Evolutionary conservation across 1,140 invertebrate species (phyloP).

Genomic region (Aphaenogaster ashmeadi): DNA sequence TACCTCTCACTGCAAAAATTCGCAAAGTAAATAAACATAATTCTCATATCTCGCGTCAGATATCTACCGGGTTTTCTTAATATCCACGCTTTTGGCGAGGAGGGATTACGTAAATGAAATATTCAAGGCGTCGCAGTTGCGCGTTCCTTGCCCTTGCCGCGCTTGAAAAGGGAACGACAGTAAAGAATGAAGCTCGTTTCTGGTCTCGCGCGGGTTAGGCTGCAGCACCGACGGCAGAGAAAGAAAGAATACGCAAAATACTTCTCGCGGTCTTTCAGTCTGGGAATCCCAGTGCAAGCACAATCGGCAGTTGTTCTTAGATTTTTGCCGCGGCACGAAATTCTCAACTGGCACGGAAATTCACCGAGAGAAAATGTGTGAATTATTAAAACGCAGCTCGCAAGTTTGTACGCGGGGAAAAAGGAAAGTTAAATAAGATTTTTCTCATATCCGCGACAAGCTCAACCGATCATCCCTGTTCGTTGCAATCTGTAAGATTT

Average conservation of each 20-base stretch:
- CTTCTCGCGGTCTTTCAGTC: slow-evolving; percentile 28
- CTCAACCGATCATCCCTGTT: not conserved
- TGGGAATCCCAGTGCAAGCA: slow-evolving; percentile 14
- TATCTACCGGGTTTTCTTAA: slow-evolving; percentile 53
- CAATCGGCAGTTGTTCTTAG: slow-evolving; percentile 41
- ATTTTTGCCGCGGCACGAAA: slow-evolving; percentile 20
- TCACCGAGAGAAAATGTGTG: slow-evolving; percentile 7
- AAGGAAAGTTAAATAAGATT: slow-evolving; percentile 14
- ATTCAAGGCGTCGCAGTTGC: slow-evolving; percentile 67
- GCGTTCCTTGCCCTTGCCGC: slow-evolving; percentile 55
- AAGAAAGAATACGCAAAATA: slow-evolving; percentile 39
- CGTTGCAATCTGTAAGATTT: not conserved
- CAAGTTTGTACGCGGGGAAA: not conserved
- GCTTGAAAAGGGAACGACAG: slow-evolving; percentile 70
- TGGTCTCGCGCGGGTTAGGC: slow-evolving; percentile 64
- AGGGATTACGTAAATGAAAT: slow-evolving; percentile 75
- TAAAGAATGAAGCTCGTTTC: slow-evolving; percentile 77
- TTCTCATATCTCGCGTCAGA: slow-evolving; percentile 48
- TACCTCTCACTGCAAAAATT: slow-evolving; percentile 22
- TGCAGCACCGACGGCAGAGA: not conserved
- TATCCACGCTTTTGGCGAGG: slow-evolving; percentile 68
- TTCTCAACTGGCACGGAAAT: slow-evolving; percentile 5
- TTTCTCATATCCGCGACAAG: not conserved
- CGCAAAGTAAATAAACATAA: slow-evolving; percentile 64
- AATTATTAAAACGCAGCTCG: slow-evolving; percentile 46